These are phyloP conservation scores for Synanthedon vespiformis DNA, from an alignment of 2,888 invertebrate genomes.

Conservation along the genomic window DNA sequence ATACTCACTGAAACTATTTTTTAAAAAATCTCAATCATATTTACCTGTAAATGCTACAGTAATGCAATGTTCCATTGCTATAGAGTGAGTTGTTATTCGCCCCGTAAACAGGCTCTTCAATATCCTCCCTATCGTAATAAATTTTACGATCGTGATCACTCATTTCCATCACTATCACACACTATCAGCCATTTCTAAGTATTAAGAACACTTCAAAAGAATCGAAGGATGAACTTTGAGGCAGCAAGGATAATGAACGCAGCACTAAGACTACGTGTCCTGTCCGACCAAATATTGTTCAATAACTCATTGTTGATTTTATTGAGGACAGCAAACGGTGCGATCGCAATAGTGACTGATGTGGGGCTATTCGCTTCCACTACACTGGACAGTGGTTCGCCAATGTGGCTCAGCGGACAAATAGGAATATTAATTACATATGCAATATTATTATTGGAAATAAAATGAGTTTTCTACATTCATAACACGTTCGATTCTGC, in stretches of 20 bases:
- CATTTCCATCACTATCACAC: conserved; percentile 31
- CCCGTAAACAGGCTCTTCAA: conserved; percentile 43
- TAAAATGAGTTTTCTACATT: neutral
- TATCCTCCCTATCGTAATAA: conserved; percentile 42
- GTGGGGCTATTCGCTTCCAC: conserved; percentile 34
- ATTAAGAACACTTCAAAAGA: neutral
- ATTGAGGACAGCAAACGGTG: conserved; percentile 61
- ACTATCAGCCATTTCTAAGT: conserved; percentile 11
- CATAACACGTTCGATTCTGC: too few species aligned
- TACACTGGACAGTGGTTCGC: conserved; percentile 37
- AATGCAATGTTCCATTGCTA: conserved; percentile 71
- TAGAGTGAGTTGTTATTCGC: conserved; percentile 60
- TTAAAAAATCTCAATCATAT: neutral
- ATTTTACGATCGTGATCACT: conserved; percentile 50
- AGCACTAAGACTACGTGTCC: conserved; percentile 19
- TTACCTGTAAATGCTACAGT: conserved; percentile 70
- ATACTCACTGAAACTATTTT: too few species aligned
- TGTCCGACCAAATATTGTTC: conserved; percentile 34
- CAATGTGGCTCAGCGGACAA: conserved; percentile 48
- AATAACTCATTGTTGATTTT: conserved; percentile 47
- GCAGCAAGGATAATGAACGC: neutral
- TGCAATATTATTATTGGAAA: conserved; percentile 10
- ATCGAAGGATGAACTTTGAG: neutral
- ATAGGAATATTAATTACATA: conserved; percentile 52
- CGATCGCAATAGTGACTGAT: conserved; percentile 42